phyloP scores from a whole-genome alignment of 2,888 invertebrate species.

The Syritta pipiens region DNA sequence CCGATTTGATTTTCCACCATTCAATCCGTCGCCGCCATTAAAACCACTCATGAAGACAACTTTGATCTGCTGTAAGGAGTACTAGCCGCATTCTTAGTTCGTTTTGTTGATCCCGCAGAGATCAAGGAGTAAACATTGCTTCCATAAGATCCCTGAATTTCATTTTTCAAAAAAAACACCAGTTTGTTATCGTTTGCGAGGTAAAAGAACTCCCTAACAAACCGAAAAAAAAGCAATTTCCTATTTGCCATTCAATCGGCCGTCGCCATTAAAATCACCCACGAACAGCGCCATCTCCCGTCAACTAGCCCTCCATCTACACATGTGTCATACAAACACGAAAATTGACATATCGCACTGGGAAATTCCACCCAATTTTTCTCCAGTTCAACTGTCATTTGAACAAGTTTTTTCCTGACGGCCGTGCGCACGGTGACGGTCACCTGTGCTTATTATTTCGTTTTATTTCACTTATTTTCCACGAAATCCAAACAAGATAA shows the following conservation, averaged over 20 bases:
- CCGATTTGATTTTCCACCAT: too few relatives aligned
- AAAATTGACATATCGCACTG: slow-evolving; percentile 28
- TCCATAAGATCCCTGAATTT: too few relatives aligned
- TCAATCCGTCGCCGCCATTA: too few relatives aligned
- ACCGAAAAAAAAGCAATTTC: background rate
- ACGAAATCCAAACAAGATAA: slow-evolving; percentile 3
- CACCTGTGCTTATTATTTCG: slow-evolving; percentile 29
- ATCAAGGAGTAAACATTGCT: too few relatives aligned
- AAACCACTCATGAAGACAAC: too few relatives aligned
- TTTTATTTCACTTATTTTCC: slow-evolving; percentile 24
- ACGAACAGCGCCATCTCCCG: slow-evolving; percentile 11
- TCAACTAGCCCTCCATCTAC: background rate
- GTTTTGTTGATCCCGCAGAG: too few relatives aligned
- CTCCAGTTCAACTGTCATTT: slow-evolving; percentile 51
- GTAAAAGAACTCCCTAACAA: background rate
- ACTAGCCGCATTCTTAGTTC: too few relatives aligned
- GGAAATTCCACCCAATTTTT: slow-evolving; percentile 6
- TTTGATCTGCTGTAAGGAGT: too few relatives aligned
- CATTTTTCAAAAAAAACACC: too few relatives aligned
- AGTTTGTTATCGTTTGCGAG: too few relatives aligned
- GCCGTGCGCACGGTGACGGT: slow-evolving; percentile 20
- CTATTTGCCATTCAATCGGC: too few relatives aligned
- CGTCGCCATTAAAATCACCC: background rate
- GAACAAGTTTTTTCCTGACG: slow-evolving; percentile 38
- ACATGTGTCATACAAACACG: background rate